These are phyloP conservation scores for Biston betularia DNA, from an alignment of 2,888 invertebrate genomes.

Conservation along the genomic window DNA sequence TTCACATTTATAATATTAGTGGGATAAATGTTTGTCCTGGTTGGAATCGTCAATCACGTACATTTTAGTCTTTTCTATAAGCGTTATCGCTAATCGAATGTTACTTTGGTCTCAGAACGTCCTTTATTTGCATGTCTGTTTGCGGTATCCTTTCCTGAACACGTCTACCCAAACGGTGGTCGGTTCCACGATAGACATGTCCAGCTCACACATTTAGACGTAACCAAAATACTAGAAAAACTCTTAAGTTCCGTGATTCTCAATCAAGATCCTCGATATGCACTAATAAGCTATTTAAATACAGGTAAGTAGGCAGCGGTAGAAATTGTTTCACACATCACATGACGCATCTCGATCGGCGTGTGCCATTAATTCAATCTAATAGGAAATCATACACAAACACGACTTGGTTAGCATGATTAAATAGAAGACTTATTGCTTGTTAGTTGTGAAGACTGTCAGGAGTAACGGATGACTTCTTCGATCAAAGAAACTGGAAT, in stretches of 20 bases:
- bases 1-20: too few relatives aligned
- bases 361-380: conserved; percentile 31
- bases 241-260: conserved; percentile 14
- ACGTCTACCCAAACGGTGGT: too few relatives aligned
- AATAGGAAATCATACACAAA: conserved; percentile 16
- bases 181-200: too few relatives aligned
- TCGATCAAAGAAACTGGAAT: neutral
- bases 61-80: too few relatives aligned
- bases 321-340: conserved; percentile 31
- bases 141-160: too few relatives aligned
- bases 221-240: neutral
- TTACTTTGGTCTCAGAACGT: too few relatives aligned
- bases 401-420: neutral
- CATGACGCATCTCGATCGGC: conserved; percentile 26
- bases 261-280: conserved; percentile 23
- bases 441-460: neutral
- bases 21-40: too few relatives aligned
- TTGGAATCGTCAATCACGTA: too few relatives aligned
- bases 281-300: conserved; percentile 19
- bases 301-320: conserved; percentile 18
- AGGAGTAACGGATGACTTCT: neutral
- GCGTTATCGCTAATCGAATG: too few relatives aligned
- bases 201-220: too few relatives aligned
- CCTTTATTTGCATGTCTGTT: too few relatives aligned
- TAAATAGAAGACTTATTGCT: neutral